Evolutionary conservation across 2,113 vertebrate species (phyloP).

Genomic region (Talpa occidentalis): DNA sequence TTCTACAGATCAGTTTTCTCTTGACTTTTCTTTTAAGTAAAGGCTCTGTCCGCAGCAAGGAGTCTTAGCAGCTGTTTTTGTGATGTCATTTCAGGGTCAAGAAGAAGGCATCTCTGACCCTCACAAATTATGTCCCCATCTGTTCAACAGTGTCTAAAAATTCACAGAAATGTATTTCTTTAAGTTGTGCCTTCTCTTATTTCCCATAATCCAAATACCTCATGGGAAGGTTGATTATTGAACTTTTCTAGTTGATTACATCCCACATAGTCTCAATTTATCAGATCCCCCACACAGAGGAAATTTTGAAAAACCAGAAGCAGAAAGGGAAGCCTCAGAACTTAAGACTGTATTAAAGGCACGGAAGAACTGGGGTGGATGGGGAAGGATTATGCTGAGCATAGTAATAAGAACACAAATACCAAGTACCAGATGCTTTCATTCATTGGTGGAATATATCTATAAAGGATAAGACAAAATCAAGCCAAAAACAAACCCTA

Average conservation of each 20-base stretch:
- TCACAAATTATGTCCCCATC: conserved; percentile 9
- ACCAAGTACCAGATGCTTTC: too few relatives aligned
- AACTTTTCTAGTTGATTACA: not conserved
- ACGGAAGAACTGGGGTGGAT: not conserved
- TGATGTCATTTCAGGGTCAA: conserved; percentile 21
- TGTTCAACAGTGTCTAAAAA: not conserved
- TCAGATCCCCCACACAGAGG: not conserved
- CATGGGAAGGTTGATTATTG: not conserved
- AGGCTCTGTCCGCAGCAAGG: not conserved
- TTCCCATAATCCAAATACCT: not conserved
- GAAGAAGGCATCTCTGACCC: not conserved
- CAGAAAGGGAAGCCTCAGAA: not conserved
- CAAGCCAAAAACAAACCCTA: too few relatives aligned
- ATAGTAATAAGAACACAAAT: too few relatives aligned
- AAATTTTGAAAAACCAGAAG: not conserved
- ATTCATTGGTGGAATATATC: too few relatives aligned
- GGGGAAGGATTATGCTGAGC: too few relatives aligned
- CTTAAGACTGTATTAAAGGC: not conserved
- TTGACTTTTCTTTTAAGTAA: not conserved
- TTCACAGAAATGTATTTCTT: not conserved
- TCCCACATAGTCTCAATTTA: not conserved
- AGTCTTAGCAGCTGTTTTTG: conserved; percentile 23
- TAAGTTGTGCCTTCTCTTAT: not conserved
- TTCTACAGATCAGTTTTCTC: not conserved
- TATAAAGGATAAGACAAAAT: too few relatives aligned